phyloP scores from a whole-genome alignment of 2,888 invertebrate genomes.

The Sesia apiformis region DNA sequence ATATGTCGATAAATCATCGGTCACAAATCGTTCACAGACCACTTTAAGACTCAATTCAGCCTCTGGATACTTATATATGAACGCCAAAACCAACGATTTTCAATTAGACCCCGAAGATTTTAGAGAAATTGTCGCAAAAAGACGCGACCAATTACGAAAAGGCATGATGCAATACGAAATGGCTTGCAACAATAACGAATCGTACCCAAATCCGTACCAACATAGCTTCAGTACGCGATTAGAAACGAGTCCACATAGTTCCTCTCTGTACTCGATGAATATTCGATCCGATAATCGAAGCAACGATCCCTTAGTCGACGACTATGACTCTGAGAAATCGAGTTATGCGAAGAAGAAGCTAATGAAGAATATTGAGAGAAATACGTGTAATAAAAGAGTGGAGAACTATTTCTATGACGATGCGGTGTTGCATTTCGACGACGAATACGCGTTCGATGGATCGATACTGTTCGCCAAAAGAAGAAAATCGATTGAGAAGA shows the following conservation, averaged over 20 bases:
- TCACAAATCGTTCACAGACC: constrained; percentile 45
- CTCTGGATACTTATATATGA: constrained; percentile 67
- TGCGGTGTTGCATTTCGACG: constrained; percentile 62
- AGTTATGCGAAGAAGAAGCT: constrained; percentile 64
- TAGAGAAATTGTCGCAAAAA: constrained; percentile 56
- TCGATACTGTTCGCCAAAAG: constrained; percentile 62
- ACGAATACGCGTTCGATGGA: constrained; percentile 65
- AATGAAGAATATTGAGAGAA: constrained; percentile 62
- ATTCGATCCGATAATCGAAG: constrained; percentile 51
- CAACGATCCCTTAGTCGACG: constrained; percentile 63
- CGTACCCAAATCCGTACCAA: constrained; percentile 40
- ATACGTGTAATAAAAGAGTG: constrained; percentile 35
- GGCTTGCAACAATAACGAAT: constrained; percentile 39
- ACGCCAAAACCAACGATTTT: constrained; percentile 63
- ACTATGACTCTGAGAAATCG: constrained; percentile 63
- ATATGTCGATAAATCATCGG: constrained; percentile 56
- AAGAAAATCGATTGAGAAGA: constrained; percentile 59
- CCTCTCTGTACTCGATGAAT: constrained; percentile 57
- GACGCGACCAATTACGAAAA: constrained; percentile 53
- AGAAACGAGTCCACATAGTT: constrained; percentile 48
- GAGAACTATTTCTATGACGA: constrained; percentile 70
- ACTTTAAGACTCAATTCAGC: constrained; percentile 63
- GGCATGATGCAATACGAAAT: constrained; percentile 58
- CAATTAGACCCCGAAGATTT: constrained; percentile 64
- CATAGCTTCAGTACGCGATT: constrained; percentile 35